phyloP scores from a whole-genome alignment of 2,113 vertebrate species.

The Emydocephalus ijimae region DNA sequence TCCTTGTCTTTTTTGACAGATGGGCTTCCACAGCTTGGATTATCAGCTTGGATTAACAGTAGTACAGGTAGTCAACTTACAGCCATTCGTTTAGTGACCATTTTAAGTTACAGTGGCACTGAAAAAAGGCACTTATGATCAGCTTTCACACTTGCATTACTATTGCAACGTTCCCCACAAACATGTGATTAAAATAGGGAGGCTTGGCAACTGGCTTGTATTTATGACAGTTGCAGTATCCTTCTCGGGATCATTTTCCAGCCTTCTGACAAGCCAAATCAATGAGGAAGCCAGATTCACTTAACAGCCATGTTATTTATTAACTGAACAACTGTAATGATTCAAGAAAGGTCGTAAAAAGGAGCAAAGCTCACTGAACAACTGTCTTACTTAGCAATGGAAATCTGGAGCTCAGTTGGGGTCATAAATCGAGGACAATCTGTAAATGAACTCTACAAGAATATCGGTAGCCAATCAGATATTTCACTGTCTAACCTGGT shows the following conservation, averaged over 20 bases:
- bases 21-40: neutral
- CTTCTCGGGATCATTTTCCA: neutral
- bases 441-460: neutral
- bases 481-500: neutral
- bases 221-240: neutral
- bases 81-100: neutral
- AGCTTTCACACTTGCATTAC: neutral
- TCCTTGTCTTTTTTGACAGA: neutral
- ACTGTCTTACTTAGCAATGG: neutral
- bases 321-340: neutral
- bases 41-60: neutral
- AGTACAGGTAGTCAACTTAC: neutral
- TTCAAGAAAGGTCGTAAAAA: neutral
- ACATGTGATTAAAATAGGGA: neutral
- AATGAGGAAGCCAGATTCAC: neutral
- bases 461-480: neutral
- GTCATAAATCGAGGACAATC: neutral
- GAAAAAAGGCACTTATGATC: neutral
- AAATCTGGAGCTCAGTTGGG: neutral
- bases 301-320: neutral
- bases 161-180: neutral
- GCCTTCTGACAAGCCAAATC: neutral
- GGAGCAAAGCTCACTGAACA: neutral
- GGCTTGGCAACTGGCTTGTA: neutral
- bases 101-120: neutral